These are phyloP conservation scores for Phoeniculus purpureus DNA, from an alignment of 2,797 vertebrate species.

Conservation along the genomic window DNA sequence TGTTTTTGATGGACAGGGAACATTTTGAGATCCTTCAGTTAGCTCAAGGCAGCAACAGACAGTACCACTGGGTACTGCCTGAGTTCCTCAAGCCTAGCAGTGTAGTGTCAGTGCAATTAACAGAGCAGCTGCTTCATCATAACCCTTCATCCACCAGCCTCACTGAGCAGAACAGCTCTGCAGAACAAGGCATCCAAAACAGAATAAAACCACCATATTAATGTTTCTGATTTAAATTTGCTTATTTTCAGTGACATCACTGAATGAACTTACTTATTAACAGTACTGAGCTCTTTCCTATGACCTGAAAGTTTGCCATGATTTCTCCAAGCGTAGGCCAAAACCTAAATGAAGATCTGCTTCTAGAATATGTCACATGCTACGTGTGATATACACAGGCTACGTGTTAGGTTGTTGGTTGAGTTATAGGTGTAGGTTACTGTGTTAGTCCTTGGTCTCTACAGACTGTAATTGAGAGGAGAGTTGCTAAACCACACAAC, in stretches of 20 bases:
- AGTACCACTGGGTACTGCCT: accelerated
- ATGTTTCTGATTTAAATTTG: background rate
- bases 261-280: background rate
- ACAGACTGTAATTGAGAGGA: slow-evolving; percentile 30
- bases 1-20: background rate
- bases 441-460: slow-evolving; percentile 16
- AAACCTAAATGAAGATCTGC: slow-evolving; percentile 1
- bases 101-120: background rate
- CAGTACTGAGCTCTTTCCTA: background rate
- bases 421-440: too few species aligned
- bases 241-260: background rate
- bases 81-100: background rate
- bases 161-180: background rate
- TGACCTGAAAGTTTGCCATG: background rate
- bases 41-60: background rate
- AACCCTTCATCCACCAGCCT: background rate
- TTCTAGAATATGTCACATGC: slow-evolving; percentile 21
- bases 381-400: too few species aligned
- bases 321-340: background rate
- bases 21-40: background rate
- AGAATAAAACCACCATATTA: background rate
- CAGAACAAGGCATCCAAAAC: background rate
- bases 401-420: too few species aligned
- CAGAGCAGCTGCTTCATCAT: background rate
- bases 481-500: slow-evolving; percentile 51